Base-by-base conservation (phyloP, 2,888 invertebrate species). In the Ornithoptera priamus region DNA sequence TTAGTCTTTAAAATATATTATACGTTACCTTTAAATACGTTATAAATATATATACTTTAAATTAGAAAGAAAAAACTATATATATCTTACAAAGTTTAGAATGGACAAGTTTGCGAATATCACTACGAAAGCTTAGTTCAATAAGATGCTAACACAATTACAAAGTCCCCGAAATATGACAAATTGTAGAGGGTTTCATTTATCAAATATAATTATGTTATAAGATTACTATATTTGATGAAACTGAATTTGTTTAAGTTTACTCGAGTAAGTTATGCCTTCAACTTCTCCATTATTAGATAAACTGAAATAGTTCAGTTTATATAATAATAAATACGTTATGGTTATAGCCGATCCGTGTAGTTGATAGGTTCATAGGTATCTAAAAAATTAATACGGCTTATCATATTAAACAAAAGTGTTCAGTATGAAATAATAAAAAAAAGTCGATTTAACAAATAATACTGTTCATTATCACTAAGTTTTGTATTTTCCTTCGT, bases 131-230 rank as follows among this genome's bases (percentile, higher is more conserved):
- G 36, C 50, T n/a, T 17, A 61, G 30, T 53, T 36, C 50, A 66
- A 50, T 60, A 36, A 20, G 50, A 60, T 42, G 20, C 53, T 60
- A 61, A 66, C 66, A 60, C 24, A 60, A 59, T 66, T 66, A 66
- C 36, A 60, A 42, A 66, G 60, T 50, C 60, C 60, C 50, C 60
- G 36, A 61, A 53, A 60, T 50, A 15, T 17, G 30, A 20, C 36
- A 53, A 67, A 36, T 67, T 67, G 50, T 56, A 36, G 61, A 61
- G 36, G 61, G 60, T 30, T 67, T 67, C 50, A 53, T 67, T 61
- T 53, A 67, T 67, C 67, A 67, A 61, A 61, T 67, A 50, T 61
- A 61, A 67, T 60, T 46, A 67, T 20, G 61, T n/a, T 58, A 66
- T 60, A 36, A 67, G 61, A 60, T 67, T 67, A 53, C 46, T 46